Conservation (phyloP, 2,797 vertebrate species). For the Sebastiscus albofasciatus region DNA sequence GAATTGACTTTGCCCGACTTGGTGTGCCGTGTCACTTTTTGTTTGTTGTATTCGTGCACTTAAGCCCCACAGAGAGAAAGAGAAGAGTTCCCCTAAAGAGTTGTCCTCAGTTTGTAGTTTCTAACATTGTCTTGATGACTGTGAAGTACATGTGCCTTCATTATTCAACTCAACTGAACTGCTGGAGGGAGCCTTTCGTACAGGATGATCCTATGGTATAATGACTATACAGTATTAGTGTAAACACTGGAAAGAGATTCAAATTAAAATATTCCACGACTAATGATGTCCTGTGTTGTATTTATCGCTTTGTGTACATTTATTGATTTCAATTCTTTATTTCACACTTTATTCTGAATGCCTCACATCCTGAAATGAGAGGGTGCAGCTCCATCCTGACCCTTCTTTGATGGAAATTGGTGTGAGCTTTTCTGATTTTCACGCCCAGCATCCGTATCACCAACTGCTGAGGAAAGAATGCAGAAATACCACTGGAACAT, state of each 20-base stretch:
- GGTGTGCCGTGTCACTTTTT: constrained; percentile 5
- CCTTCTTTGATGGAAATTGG: neutral
- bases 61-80: neutral
- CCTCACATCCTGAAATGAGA: neutral
- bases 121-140: neutral
- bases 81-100: neutral
- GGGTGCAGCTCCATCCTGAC: neutral
- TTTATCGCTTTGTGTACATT: neutral
- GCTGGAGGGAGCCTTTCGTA: constrained; percentile 13
- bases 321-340: neutral
- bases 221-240: constrained; percentile 9
- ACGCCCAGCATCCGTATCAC: neutral
- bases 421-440: too few relatives aligned
- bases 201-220: neutral
- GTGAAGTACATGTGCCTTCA: constrained; percentile 35
- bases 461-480: neutral
- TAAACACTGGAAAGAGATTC: constrained; percentile 55
- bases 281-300: neutral
- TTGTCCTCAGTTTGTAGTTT: neutral
- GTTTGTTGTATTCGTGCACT: constrained; percentile 6
- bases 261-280: constrained; percentile 25
- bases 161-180: constrained; percentile 7
- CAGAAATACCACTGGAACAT: neutral
- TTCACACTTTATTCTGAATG: neutral
- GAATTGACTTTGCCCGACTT: neutral